Percentiles rank a stretch among this genome's conserved stretches.
These are phyloP conservation scores for Strigops habroptila DNA, from an alignment of 2,113 vertebrate species.

Conservation along the genomic window DNA sequence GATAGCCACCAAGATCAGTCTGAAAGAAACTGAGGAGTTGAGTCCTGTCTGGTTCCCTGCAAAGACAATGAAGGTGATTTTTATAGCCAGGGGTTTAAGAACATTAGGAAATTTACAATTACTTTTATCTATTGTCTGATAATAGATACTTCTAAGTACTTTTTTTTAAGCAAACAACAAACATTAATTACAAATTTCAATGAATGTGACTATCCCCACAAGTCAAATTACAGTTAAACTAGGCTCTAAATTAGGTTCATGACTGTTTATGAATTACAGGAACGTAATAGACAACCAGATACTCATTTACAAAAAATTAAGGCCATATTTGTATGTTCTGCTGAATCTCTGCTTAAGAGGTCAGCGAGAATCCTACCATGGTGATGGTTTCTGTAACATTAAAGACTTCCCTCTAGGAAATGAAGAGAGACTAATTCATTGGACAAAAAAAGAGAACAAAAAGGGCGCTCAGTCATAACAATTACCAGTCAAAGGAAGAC, in stretches of 20 bases:
- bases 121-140: not conserved
- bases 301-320: not conserved
- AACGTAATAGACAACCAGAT: not conserved
- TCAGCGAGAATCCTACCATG: not conserved
- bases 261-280: not conserved
- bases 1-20: slow-evolving; percentile 88
- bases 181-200: not conserved
- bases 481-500: not conserved
- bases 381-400: not conserved
- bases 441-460: not conserved
- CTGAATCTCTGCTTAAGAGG: not conserved
- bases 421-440: not conserved
- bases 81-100: not conserved
- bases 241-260: not conserved
- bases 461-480: not conserved
- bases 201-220: not conserved
- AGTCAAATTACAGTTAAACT: not conserved
- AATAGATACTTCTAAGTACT: not conserved
- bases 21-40: slow-evolving; percentile 90
- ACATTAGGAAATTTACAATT: not conserved
- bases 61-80: not conserved
- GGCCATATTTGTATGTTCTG: not conserved
- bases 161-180: not conserved
- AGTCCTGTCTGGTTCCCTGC: slow-evolving; percentile 85
- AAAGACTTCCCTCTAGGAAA: not conserved